Evolutionary conservation across 2,113 vertebrate genomes (phyloP).

Genomic region (Odocoileus hemionus): DNA sequence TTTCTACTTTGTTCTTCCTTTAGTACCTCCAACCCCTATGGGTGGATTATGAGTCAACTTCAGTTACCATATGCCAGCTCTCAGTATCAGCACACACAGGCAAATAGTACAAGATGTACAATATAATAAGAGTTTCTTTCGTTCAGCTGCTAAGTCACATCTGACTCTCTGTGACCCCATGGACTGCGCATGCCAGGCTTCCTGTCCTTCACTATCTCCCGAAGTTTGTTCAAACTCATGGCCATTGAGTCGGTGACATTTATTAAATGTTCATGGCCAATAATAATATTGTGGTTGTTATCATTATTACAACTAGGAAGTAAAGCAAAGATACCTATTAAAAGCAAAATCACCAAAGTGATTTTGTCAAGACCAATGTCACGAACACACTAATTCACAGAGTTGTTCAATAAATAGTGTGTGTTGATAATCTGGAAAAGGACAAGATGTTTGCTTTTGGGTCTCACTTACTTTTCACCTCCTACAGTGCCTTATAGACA

Average conservation of each 20-base stretch:
- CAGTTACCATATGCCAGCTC: not conserved
- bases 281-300: not conserved
- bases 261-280: not conserved
- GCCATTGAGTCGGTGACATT: not conserved
- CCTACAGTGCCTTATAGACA: not conserved
- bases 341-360: not conserved
- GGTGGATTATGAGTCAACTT: not conserved
- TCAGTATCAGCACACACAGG: not conserved
- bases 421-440: not conserved
- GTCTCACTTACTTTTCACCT: not conserved
- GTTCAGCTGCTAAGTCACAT: not conserved
- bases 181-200: rapidly evolving
- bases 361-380: not conserved
- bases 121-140: not conserved
- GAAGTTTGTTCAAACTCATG: not conserved
- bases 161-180: not conserved
- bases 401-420: not conserved
- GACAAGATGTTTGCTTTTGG: not conserved
- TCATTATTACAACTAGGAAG: not conserved
- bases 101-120: not conserved
- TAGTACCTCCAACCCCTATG: not conserved
- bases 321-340: not conserved
- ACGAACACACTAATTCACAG: not conserved
- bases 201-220: not conserved
- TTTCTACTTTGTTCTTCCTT: not conserved